phyloP scores from a whole-genome alignment of 1,140 invertebrate genomes.

The Plectrocnemia conspersa region DNA sequence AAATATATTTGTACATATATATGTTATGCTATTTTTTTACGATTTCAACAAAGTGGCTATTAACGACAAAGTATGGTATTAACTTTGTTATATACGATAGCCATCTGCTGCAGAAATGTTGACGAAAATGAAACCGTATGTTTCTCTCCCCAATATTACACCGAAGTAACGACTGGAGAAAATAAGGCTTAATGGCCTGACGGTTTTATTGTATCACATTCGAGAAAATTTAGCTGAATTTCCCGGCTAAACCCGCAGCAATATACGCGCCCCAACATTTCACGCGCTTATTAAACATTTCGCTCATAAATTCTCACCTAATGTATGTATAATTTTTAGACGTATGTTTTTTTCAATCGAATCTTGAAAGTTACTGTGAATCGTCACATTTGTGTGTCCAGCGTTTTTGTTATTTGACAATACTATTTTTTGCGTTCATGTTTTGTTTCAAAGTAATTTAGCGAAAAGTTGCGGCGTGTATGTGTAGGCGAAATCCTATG shows the following conservation, averaged over 20 bases:
- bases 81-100: slow-evolving; percentile 24
- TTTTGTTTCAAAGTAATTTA: slow-evolving; percentile 27
- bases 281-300: too few species aligned
- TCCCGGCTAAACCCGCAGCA: too few species aligned
- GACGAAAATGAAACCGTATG: slow-evolving; percentile 25
- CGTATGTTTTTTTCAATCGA: too few species aligned
- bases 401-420: slow-evolving; percentile 9
- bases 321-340: too few species aligned
- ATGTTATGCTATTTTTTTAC: too few species aligned
- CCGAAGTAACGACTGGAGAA: slow-evolving; percentile 5
- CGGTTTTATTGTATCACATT: too few species aligned
- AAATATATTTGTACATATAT: too few species aligned
- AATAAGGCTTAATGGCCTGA: slow-evolving; percentile 16
- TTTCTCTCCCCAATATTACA: slow-evolving; percentile 17
- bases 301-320: too few species aligned
- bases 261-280: too few species aligned
- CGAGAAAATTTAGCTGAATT: too few species aligned
- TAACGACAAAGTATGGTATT: slow-evolving; percentile 19
- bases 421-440: slow-evolving; percentile 19
- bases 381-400: too few species aligned
- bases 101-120: slow-evolving; percentile 25
- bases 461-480: slow-evolving; percentile 20
- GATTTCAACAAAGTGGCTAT: too few species aligned
- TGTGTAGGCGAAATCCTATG: slow-evolving; percentile 20
- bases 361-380: neutral